phyloP scores from a whole-genome alignment of 2,888 invertebrate species.

The Epirrhoe alternata region DNA sequence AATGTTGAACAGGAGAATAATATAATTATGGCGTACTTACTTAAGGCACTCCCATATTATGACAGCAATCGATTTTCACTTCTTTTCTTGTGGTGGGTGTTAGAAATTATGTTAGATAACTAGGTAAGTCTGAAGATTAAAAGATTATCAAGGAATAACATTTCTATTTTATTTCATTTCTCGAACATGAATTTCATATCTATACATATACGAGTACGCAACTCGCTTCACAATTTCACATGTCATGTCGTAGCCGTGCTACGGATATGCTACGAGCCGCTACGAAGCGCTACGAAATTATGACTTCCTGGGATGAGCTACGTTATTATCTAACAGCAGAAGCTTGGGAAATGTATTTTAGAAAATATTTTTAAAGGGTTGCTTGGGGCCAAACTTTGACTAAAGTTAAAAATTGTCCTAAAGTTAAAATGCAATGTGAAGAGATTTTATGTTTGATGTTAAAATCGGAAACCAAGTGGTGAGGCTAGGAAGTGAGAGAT shows the following conservation, averaged over 20 bases:
- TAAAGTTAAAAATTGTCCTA: not conserved
- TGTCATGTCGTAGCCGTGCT: slow-evolving; percentile 24
- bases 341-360: not conserved
- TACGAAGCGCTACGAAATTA: slow-evolving; percentile 23
- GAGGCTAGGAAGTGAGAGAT: too few relatives aligned
- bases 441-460: too few relatives aligned
- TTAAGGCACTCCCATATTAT: too few relatives aligned
- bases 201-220: not conserved
- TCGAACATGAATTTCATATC: not conserved
- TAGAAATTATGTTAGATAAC: too few relatives aligned
- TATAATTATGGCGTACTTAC: too few relatives aligned
- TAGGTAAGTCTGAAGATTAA: too few relatives aligned
- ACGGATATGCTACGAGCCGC: slow-evolving; percentile 11
- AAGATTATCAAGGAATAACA: too few relatives aligned
- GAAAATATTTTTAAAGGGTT: slow-evolving; percentile 2
- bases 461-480: too few relatives aligned
- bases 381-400: not conserved
- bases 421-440: too few relatives aligned
- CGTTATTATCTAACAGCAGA: slow-evolving; percentile 2
- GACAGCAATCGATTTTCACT: too few relatives aligned
- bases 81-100: too few relatives aligned
- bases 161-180: not conserved
- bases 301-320: slow-evolving; percentile 16
- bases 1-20: too few relatives aligned
- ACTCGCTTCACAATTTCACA: slow-evolving; percentile 18